Evolutionary conservation across 1,140 invertebrate species (phyloP).

Genomic region (Drosophila bipectinata): DNA sequence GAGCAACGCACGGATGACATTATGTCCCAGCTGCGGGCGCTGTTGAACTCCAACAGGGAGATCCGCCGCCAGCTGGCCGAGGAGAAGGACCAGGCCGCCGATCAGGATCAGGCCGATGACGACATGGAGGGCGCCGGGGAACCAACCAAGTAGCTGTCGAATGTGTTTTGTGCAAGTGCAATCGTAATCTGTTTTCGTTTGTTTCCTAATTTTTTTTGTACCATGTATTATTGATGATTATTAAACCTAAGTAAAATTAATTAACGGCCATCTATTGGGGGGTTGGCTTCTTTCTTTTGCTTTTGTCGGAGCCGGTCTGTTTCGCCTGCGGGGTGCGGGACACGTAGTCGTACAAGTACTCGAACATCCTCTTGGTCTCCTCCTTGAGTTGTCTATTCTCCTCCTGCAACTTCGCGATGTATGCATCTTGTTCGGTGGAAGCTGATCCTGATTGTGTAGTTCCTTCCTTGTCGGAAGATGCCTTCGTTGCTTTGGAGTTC

Average conservation of each 20-base stretch:
- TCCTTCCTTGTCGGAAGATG: neutral
- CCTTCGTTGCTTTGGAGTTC: neutral
- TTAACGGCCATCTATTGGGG: neutral
- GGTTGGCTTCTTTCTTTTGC: constrained; percentile 15
- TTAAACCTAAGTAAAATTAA: constrained; percentile 42
- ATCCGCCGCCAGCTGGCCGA: constrained; percentile 85
- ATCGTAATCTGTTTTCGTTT: constrained; percentile 23
- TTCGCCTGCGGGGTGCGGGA: neutral
- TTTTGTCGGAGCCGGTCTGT: neutral
- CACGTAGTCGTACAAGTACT: constrained; percentile 8
- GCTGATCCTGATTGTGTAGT: neutral
- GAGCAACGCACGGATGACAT: constrained; percentile 93
- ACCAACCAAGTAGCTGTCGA: constrained; percentile 25
- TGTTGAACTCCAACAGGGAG: constrained; percentile 90
- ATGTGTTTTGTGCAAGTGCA: neutral
- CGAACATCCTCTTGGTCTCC: constrained; percentile 33
- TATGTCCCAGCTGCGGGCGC: constrained; percentile 88
- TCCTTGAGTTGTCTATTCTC: constrained; percentile 52
- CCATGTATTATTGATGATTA: constrained; percentile 46
- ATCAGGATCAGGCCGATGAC: constrained; percentile 21
- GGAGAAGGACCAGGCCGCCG: constrained; percentile 38
- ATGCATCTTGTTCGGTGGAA: neutral
- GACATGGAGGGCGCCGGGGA: constrained; percentile 35
- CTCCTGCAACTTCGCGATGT: constrained; percentile 33
- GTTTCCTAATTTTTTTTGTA: constrained; percentile 14